Evolutionary conservation across 2,888 invertebrate genomes (phyloP), one percentile per base, ranked within the genome.

Genomic region (Megaustenia siamemsis): DNA sequence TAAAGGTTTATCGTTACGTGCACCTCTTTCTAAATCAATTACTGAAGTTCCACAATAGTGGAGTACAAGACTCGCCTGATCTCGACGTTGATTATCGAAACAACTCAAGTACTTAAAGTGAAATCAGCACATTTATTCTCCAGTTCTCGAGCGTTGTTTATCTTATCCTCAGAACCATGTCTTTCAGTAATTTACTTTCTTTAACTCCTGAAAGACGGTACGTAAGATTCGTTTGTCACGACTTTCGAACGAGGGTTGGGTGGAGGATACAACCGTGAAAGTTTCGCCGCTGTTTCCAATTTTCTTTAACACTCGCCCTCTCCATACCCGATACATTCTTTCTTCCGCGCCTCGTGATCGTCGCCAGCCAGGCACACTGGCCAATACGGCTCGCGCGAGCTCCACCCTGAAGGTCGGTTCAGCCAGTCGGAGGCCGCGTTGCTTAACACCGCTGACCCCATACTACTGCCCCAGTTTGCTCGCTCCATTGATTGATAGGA

Each of bases 361-460:
- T 43, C 71, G 56, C 68, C 60, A 68, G 68, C 60, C 63, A 43
- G 60, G 68, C 78, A 53, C 32, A 75, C 60, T 75, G 79, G 73
- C 79, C 75, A 79, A 75, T 56, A 66, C 82, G 68, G 83, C 83
- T 80, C 49, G 85, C 78, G 63, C 68, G 83, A 73, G 79, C 86
- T 85, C 79, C 80, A 83, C 85, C 83, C 84, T 71, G 49, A 8
- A 40, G 40, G 40, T 53, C 73, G 84, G n/a, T 63, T 84, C 84
- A 84, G 79, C 84, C 84, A 84, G 78, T 84, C 78, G 73, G 38
- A 73, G 77, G 71, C 71, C 83, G 83, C 84, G 84, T 84, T 84
- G 79, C 79, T 78, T 78, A 69, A 78, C 78, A 21, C 60, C 53
- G 71, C 71, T 79, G 78, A 79, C 78, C 82, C 83, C 83, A 56